phyloP scores from a whole-genome alignment of 2,888 invertebrate species.

The Cephus spinipes region DNA sequence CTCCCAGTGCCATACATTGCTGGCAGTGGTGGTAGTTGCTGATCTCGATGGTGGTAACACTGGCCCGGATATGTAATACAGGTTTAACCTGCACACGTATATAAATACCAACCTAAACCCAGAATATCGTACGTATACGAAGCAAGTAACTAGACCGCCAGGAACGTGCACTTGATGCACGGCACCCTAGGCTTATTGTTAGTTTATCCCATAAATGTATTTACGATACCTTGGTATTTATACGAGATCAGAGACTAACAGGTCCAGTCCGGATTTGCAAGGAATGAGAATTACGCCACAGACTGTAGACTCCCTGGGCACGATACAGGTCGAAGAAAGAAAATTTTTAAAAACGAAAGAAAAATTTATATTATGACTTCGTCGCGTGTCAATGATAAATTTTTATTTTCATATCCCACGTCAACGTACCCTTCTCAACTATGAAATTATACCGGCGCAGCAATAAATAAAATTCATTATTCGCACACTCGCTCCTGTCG shows the following conservation, averaged over 20 bases:
- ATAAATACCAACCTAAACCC: background rate
- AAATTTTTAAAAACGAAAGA: background rate
- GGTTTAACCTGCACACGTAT: background rate
- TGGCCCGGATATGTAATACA: conserved; percentile 32
- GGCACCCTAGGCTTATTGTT: background rate
- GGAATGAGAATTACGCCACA: background rate
- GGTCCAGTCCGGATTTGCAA: background rate
- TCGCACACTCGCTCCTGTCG: background rate
- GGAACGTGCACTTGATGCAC: background rate
- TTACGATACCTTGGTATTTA: background rate
- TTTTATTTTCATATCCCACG: background rate
- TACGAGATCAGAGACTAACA: background rate
- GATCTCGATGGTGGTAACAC: background rate
- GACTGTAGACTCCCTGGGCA: background rate
- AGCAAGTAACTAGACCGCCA: background rate
- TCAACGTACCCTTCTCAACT: background rate
- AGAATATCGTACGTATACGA: background rate
- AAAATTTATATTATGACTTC: background rate
- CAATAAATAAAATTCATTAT: background rate
- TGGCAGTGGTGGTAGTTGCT: background rate
- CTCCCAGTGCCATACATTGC: background rate
- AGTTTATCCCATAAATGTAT: background rate
- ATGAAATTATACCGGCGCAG: background rate
- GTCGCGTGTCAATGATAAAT: background rate
- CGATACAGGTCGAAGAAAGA: background rate